Percentiles rank a stretch among this genome's conserved stretches.
phyloP scores from a whole-genome alignment of 2,888 invertebrate genomes.

The Hypsopygia costalis region DNA sequence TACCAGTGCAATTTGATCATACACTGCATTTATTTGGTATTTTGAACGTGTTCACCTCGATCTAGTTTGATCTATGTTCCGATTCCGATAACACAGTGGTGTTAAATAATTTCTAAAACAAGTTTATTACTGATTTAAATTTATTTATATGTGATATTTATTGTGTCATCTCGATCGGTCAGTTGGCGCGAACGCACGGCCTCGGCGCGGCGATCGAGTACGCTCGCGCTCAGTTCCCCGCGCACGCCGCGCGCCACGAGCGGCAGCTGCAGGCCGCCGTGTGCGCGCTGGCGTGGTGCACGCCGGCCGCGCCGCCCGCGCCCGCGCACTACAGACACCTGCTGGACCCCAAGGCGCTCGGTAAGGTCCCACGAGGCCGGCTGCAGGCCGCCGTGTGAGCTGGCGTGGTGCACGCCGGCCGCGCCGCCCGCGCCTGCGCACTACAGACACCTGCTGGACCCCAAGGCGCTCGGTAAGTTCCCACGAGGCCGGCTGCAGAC shows the following conservation, averaged over 20 bases:
- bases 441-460: conserved; percentile 58
- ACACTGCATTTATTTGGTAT: too few species aligned
- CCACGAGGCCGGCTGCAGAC: conserved; percentile 68
- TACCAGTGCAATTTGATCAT: too few species aligned
- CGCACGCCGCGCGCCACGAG: conserved; percentile 74
- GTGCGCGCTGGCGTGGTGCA: conserved; percentile 72
- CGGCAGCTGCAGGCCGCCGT: conserved; percentile 64
- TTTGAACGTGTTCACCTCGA: too few species aligned
- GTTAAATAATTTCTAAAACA: too few species aligned
- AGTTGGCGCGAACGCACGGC: conserved; percentile 68
- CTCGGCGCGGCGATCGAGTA: conserved; percentile 93
- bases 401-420: conserved; percentile 61
- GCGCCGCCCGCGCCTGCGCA: conserved; percentile 50
- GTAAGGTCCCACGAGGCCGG: conserved; percentile 56
- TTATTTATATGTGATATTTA: too few species aligned
- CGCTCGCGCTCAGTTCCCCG: conserved; percentile 91
- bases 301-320: conserved; percentile 50
- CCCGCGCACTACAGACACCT: conserved; percentile 52
- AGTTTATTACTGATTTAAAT: too few species aligned
- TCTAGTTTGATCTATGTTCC: too few species aligned
- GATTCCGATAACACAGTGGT: too few species aligned
- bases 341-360: conserved; percentile 52
- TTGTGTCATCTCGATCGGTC: too few species aligned
- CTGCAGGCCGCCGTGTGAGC: conserved; percentile 69
- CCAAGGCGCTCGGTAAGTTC: conserved; percentile 49